phyloP scores from a whole-genome alignment of 2,113 vertebrate genomes.

The Pseudorasbora parva region DNA sequence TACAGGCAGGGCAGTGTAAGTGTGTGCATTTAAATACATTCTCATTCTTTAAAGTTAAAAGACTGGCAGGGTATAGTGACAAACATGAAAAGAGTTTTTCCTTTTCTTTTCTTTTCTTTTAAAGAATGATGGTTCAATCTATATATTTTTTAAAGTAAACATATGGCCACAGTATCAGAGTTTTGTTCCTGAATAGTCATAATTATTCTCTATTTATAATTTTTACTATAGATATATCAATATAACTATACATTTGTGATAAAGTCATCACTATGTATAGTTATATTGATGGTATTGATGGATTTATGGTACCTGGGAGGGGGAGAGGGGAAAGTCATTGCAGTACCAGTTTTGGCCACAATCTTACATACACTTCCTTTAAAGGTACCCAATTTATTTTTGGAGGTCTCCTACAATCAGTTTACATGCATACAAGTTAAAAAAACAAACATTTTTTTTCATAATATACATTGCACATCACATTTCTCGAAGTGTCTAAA shows the following conservation, averaged over 20 bases:
- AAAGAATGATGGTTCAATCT: conserved; percentile 71
- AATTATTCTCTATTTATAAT: conserved; percentile 62
- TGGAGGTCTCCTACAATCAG: no score
- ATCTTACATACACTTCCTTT: no score
- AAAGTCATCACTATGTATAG: conserved; percentile 69
- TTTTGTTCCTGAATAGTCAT: conserved; percentile 43
- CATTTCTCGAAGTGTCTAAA: no score
- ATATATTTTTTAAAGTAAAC: conserved; percentile 43
- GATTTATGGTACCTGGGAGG: no score
- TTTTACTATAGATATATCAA: conserved; percentile 63
- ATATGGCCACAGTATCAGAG: conserved; percentile 42
- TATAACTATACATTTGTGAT: conserved; percentile 73
- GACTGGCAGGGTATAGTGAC: conserved; percentile 72
- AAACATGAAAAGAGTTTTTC: conserved; percentile 76
- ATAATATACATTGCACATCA: no score
- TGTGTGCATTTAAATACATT: conserved; percentile 73
- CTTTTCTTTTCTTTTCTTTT: conserved; percentile 55
- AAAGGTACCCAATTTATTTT: no score
- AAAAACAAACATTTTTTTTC: no score
- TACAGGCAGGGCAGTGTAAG: conserved; percentile 54
- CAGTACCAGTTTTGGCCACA: no score
- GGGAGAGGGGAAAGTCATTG: no score
- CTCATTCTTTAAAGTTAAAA: conserved; percentile 69
- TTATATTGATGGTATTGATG: no score
- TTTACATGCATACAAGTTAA: no score